phyloP scores from a whole-genome alignment of 2,113 vertebrate species.

The Calidris pugnax region DNA sequence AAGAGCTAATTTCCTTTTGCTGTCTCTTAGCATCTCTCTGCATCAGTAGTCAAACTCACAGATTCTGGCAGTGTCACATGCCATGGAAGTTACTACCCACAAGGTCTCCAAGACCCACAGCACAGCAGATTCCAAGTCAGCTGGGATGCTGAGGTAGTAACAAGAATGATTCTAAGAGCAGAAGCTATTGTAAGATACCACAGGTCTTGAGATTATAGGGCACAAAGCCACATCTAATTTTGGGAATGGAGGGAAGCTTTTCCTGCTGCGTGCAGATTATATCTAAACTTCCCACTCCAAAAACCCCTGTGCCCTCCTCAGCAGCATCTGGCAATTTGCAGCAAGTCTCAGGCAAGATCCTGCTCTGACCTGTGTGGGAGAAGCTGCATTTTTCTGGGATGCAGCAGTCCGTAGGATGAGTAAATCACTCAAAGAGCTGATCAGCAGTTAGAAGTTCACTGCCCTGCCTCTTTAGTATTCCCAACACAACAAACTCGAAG shows the following conservation, averaged over 20 bases:
- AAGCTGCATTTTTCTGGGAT: neutral
- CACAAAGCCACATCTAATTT: neutral
- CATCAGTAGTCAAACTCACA: neutral
- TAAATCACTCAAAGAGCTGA: neutral
- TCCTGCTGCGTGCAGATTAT: neutral
- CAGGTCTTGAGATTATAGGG: neutral
- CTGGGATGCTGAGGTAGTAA: neutral
- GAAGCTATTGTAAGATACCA: neutral
- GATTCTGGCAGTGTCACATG: neutral
- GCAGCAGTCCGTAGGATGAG: neutral
- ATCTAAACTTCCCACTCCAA: neutral
- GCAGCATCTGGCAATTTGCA: neutral
- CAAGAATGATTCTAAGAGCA: neutral
- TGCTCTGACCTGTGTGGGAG: neutral
- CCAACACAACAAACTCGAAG: neutral
- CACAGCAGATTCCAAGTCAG: neutral
- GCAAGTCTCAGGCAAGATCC: neutral
- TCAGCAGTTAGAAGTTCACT: neutral
- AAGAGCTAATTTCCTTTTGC: neutral
- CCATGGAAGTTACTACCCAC: neutral
- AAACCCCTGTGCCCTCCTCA: neutral
- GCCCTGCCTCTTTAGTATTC: neutral
- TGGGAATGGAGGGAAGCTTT: neutral
- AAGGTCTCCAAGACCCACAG: neutral
- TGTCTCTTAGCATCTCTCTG: neutral